Conservation (phyloP, 1,140 invertebrate genomes). For the Drosophila pectinifera region DNA sequence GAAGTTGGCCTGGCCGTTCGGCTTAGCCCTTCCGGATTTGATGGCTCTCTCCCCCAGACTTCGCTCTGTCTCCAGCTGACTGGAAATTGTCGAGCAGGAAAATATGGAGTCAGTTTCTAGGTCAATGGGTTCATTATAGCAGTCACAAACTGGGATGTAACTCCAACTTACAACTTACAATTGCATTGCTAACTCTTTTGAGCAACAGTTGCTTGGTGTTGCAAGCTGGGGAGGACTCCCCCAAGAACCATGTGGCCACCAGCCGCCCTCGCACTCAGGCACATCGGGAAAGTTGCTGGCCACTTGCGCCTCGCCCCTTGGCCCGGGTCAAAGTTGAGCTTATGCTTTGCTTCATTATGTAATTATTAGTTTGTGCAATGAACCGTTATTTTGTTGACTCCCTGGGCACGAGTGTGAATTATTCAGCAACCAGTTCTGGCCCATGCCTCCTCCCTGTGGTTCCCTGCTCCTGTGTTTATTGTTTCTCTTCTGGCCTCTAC, state of each 20-base stretch:
- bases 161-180: constrained; percentile 11
- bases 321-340: constrained; percentile 60
- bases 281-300: constrained; percentile 24
- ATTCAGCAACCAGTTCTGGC: constrained; percentile 53
- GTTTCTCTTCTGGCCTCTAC: constrained; percentile 37
- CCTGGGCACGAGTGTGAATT: constrained; percentile 59
- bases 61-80: background rate
- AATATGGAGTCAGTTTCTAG: constrained; percentile 11
- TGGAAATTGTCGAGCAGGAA: background rate
- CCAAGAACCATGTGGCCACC: background rate
- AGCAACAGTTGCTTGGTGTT: constrained; percentile 19
- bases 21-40: constrained; percentile 13
- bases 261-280: background rate
- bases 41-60: background rate
- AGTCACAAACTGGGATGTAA: background rate
- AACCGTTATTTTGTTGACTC: constrained; percentile 67
- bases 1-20: constrained; percentile 20
- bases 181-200: constrained; percentile 1
- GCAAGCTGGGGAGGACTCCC: background rate
- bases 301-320: constrained; percentile 16
- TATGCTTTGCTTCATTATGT: constrained; percentile 73
- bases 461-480: background rate
- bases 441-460: too few species aligned
- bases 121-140: constrained; percentile 15
- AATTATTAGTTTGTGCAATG: constrained; percentile 81